These are phyloP conservation scores for Enteromius radiatus DNA, from an alignment of 2,797 vertebrate species.

Conservation along the genomic window DNA sequence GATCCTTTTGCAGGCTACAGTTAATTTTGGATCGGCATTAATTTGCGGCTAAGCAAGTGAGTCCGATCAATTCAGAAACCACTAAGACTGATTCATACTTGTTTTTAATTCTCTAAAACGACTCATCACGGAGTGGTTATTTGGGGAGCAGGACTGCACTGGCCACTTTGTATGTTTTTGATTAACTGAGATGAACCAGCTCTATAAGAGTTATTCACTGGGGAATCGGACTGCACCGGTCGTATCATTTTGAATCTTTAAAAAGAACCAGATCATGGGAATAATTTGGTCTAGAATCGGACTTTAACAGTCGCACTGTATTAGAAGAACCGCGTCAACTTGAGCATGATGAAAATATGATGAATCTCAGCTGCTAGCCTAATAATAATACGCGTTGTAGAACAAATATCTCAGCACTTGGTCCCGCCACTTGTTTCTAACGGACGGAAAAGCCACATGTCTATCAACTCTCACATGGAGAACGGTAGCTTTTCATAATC, in stretches of 20 bases:
- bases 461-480: neutral
- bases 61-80: neutral
- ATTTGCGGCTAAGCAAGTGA: neutral
- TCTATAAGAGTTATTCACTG: neutral
- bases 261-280: neutral
- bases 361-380: neutral
- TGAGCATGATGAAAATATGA: neutral
- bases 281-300: neutral
- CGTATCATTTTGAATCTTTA: neutral
- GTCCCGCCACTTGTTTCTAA: constrained; percentile 3
- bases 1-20: neutral
- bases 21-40: neutral
- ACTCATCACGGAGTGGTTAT: neutral
- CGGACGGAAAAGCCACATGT: neutral
- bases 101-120: neutral
- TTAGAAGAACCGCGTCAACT: neutral
- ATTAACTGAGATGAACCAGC: neutral
- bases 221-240: neutral
- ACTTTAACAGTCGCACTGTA: neutral
- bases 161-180: neutral
- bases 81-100: neutral
- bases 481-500: constrained; percentile 30
- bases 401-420: neutral
- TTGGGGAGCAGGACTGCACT: neutral
- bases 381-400: neutral